Evolutionary conservation across 1,140 invertebrate species (phyloP), one percentile per base, ranked within the genome.

Genomic region (Drosophila willistoni): DNA sequence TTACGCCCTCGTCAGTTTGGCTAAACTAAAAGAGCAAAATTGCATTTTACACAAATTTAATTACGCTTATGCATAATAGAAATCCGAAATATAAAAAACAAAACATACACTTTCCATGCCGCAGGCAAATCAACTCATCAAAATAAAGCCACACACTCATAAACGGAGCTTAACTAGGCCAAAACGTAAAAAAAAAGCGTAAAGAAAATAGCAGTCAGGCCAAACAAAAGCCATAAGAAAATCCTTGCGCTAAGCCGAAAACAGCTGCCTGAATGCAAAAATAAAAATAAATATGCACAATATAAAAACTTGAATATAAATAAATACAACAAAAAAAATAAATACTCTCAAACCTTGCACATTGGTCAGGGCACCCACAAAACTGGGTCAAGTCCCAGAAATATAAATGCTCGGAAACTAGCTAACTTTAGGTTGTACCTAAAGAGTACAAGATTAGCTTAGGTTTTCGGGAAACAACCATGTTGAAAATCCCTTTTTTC

Each of bases 171-270:
- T 73, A 63, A 70, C 57, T 36, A 19, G 39, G 47, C 56, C 41
- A 65, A 70, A n/a, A 39, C 22, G 61, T 54, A 67, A 62, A 66
- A 63, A 39, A 61, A 42, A 61, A 42, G 61, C 29, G 29, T 29
- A 69, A 62, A 39, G 39, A 42, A 61, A 36, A 65, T 61, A 47
- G 14, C 39, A 19, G 33, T 17, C 59, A 67, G 44, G 51, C 36
- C 55, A 64, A 51, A 75, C 71, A 73, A 59, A 77, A 68, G 68
- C 76, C 62, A 71, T 68, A 68, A 76, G 73, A 51, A 72, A 68
- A 75, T 79, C 68, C 68, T 42, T 54, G 64, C 73, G 76, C 73
- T 72, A 79, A 79, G 73, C 76, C 61, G 64, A 47, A 47, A 68
- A 72, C 73, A 79, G 65, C 73, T 76, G 77, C 57, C 64, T 64